phyloP scores from a whole-genome alignment of 2,797 vertebrate genomes.

The Trematomus bernacchii region DNA sequence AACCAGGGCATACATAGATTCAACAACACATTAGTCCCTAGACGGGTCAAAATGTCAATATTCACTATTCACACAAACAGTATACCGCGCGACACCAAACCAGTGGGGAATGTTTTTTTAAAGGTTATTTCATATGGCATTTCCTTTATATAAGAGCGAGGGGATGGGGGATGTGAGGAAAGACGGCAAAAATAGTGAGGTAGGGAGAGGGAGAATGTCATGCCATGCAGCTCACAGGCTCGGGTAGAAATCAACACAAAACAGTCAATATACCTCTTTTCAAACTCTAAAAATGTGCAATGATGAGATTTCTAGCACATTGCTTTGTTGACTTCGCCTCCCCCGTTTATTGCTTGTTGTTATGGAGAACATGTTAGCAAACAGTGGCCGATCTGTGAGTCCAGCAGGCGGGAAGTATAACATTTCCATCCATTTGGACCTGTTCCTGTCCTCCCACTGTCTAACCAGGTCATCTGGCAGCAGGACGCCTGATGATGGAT shows the following conservation, averaged over 20 bases:
- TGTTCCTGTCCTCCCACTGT: neutral
- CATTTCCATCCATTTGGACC: neutral
- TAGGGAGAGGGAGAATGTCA: constrained; percentile 28
- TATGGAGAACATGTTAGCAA: neutral
- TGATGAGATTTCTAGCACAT: neutral
- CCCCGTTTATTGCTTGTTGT: neutral
- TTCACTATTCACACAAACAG: constrained; percentile 66
- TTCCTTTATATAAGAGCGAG: constrained; percentile 46
- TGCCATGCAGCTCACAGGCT: neutral
- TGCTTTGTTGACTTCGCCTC: neutral
- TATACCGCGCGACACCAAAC: constrained; percentile 4
- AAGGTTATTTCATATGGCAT: constrained; percentile 64
- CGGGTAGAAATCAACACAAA: neutral
- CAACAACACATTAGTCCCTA: constrained; percentile 56
- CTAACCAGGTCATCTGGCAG: neutral
- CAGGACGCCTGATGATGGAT: too few relatives aligned
- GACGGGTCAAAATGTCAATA: constrained; percentile 70
- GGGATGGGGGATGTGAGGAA: constrained; percentile 19
- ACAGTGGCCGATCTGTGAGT: too few relatives aligned
- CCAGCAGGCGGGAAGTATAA: neutral
- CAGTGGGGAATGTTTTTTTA: constrained; percentile 47
- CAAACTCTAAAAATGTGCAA: neutral
- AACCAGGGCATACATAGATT: constrained; percentile 55
- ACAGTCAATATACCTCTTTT: neutral
- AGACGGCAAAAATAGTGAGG: neutral